phyloP scores from a whole-genome alignment of 2,113 vertebrate genomes.

The Gobio gobio region DNA sequence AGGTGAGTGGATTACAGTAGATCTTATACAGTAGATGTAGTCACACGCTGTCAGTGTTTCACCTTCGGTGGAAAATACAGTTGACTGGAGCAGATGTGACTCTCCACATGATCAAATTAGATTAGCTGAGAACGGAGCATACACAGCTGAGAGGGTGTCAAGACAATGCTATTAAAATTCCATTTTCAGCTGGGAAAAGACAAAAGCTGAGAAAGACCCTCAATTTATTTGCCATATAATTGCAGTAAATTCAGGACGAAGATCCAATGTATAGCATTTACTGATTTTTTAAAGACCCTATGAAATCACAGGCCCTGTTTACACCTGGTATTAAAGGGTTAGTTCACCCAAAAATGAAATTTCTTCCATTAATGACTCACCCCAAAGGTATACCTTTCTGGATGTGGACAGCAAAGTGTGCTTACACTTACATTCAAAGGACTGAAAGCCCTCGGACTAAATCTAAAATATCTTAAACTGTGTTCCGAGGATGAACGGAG shows the following conservation, averaged over 20 bases:
- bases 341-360: no score
- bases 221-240: neutral
- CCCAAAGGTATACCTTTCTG: no score
- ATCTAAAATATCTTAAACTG: no score
- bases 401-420: no score
- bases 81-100: constrained; percentile 14
- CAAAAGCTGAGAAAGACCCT: neutral
- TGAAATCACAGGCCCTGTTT: no score
- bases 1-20: constrained; percentile 78
- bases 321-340: no score
- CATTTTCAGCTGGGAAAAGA: neutral
- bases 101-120: constrained; percentile 18
- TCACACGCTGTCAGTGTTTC: neutral
- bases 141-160: neutral
- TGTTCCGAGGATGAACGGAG: no score
- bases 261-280: neutral
- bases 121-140: neutral
- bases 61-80: neutral
- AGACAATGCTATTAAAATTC: neutral
- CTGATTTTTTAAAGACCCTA: neutral
- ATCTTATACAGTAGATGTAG: no score
- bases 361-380: no score
- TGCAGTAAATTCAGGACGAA: neutral
- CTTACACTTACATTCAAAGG: no score
- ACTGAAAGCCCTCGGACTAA: no score